These are phyloP conservation scores for Gephyroberyx darwinii DNA, from an alignment of 2,797 vertebrate species.

Conservation along the genomic window DNA sequence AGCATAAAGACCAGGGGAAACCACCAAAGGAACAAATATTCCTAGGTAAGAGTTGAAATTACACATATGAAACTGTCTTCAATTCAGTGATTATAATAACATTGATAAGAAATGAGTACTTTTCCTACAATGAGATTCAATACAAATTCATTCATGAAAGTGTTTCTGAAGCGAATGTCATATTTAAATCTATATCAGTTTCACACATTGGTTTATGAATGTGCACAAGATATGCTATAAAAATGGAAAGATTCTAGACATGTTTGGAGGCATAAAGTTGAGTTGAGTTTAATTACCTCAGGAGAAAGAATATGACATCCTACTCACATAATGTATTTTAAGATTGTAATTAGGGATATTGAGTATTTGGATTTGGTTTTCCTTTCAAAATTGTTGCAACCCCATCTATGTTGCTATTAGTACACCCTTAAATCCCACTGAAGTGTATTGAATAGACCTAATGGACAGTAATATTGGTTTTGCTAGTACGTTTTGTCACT, in stretches of 20 bases:
- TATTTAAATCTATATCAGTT: too few species aligned
- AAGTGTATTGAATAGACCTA: background rate
- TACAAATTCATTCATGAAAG: background rate
- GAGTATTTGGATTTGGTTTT: background rate
- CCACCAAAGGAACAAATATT: conserved; percentile 3
- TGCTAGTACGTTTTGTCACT: background rate
- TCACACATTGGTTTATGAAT: too few species aligned
- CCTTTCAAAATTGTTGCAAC: background rate
- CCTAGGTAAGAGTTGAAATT: conserved; percentile 57
- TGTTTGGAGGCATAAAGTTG: too few species aligned
- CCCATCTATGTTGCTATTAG: background rate
- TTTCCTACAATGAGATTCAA: background rate
- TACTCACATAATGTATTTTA: background rate
- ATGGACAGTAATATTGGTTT: background rate
- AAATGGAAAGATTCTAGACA: too few species aligned
- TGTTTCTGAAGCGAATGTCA: too few species aligned
- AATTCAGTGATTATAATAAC: background rate
- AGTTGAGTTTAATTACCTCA: background rate
- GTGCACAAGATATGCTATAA: too few species aligned
- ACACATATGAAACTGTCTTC: background rate
- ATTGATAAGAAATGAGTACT: background rate
- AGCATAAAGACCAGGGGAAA: background rate
- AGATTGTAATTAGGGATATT: background rate
- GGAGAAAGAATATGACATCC: background rate
- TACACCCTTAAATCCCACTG: background rate